Percentiles rank a stretch among this genome's conserved stretches.
These are phyloP conservation scores for Paracanthobrama guichenoti DNA, from an alignment of 2,113 vertebrate species.

Conservation along the genomic window DNA sequence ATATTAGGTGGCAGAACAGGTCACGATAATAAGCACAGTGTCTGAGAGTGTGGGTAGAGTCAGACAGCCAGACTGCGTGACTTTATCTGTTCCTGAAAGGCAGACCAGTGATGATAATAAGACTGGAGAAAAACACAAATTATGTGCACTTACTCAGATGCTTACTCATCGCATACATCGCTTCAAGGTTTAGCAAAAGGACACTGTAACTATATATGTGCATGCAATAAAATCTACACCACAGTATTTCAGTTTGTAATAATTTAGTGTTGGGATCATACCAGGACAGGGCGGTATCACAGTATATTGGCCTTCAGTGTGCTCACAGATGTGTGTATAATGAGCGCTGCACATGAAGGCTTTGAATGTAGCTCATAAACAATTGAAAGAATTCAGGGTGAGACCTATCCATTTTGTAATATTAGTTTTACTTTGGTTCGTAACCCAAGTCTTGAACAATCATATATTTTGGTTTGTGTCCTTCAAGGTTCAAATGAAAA, in stretches of 20 bases:
- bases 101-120: slow-evolving; percentile 49
- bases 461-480: background rate
- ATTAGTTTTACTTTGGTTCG: background rate
- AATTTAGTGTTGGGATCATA: background rate
- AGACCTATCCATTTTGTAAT: too few species aligned
- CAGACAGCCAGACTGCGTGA: slow-evolving; percentile 32
- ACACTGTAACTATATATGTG: slow-evolving; percentile 33
- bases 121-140: slow-evolving; percentile 39
- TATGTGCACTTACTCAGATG: slow-evolving; percentile 46
- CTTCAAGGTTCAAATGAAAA: background rate
- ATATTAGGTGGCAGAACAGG: background rate
- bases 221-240: background rate
- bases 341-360: background rate
- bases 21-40: background rate
- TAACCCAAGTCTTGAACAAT: background rate
- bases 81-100: slow-evolving; percentile 49
- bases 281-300: background rate
- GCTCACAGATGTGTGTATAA: background rate
- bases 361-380: background rate
- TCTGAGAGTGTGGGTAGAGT: slow-evolving; percentile 10
- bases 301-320: too few species aligned
- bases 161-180: slow-evolving; percentile 33
- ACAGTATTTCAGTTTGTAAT: slow-evolving; percentile 2
- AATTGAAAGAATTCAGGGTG: background rate
- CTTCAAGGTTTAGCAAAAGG: slow-evolving; percentile 29